Base-by-base conservation (phyloP, 2,888 invertebrate genomes). In the Gymnocheta viridis region DNA sequence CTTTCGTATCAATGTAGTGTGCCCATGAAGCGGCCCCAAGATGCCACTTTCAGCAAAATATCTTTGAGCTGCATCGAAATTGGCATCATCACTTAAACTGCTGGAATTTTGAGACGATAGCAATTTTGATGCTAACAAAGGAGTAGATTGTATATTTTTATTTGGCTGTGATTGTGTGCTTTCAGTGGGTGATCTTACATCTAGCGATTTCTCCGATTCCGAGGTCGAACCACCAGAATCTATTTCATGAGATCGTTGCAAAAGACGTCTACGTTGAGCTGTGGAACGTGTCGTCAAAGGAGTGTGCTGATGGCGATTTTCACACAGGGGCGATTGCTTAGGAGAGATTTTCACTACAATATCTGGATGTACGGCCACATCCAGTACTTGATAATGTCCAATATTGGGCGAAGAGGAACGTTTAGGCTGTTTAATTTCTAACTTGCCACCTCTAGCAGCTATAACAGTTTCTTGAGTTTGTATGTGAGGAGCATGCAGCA, bases 341-440 rank as follows among this genome's bases (percentile, higher is more conserved):
- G 88, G 86, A 2, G 89, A 89, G 22, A 90, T 86, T 87, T 89
- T 89, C 32, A 90, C 87, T 14, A 89, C 62, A 66, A 90, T 87
- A 79, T 90, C 90, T 0, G 90, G 90, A 88, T 90, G 90, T 4
- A 90, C 88, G 2, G 89, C 89, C 0, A 90, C 88, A 83, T 90
- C 89, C 47, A 89, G 49, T 1, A 88, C 83, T 4, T 88, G 86
- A 79, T 87, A 90, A 24, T 89, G 88, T 0, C 89, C 88, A 7
- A 90, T 88, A 62, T 90, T 89, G 7, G 90, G 90, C 1, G 88
- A 88, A 27, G 90, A 90, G 1, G 88, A 86, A 24, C 90, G 86
- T 77, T 89, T 89, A 1, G 88, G 87, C 66, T 89, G 87, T 38
- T 88, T 88, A 7, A 90, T 87, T 82, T 89, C 89, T 6, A 88